phyloP scores from a whole-genome alignment of 2,797 vertebrate genomes.

The Bufotes viridis region DNA sequence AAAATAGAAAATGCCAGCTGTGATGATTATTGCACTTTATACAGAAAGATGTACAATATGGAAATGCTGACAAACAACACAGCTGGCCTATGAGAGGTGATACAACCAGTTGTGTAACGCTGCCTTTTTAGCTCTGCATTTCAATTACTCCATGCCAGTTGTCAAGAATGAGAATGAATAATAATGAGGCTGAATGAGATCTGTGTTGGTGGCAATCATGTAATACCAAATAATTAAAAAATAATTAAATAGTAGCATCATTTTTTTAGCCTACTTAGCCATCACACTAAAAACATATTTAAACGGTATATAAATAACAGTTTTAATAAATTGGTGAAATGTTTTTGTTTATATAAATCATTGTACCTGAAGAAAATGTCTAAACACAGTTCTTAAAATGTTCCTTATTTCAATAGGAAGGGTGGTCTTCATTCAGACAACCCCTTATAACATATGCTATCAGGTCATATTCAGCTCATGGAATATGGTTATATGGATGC shows the following conservation, averaged over 20 bases:
- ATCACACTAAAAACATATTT: slow-evolving; percentile 25
- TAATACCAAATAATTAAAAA: neutral
- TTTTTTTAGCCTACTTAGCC: slow-evolving; percentile 30
- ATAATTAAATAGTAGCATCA: neutral
- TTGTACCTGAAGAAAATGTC: neutral
- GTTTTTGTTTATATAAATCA: neutral
- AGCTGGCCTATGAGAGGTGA: slow-evolving; percentile 1
- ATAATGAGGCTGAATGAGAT: neutral
- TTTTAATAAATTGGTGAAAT: neutral
- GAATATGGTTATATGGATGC: too few relatives aligned
- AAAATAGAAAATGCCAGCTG: neutral
- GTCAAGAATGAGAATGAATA: slow-evolving; percentile 33
- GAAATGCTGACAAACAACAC: neutral
- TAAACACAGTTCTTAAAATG: neutral
- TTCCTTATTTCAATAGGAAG: neutral
- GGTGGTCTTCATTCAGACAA: neutral
- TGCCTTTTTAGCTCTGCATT: slow-evolving; percentile 21
- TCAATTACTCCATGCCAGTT: slow-evolving; percentile 23
- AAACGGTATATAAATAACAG: neutral
- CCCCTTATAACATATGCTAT: neutral
- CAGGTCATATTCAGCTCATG: neutral
- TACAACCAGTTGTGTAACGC: neutral
- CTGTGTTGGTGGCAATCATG: slow-evolving; percentile 8
- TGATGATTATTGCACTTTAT: neutral
- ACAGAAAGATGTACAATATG: neutral